Evolutionary conservation across 2,888 invertebrate species (phyloP).

Genomic region (Eumerus sabulonum): DNA sequence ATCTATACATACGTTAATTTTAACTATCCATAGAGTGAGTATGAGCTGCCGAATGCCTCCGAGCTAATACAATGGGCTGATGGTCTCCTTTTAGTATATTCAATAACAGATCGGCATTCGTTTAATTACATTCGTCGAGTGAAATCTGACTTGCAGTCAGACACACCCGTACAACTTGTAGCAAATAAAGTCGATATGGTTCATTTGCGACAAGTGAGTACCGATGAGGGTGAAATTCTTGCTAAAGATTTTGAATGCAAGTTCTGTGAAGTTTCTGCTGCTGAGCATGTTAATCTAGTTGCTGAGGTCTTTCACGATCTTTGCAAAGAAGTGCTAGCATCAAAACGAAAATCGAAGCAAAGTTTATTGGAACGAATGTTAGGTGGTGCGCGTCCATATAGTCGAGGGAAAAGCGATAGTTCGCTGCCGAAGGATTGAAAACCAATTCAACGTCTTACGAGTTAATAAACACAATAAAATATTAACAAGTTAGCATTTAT

Average conservation of each 20-base stretch:
- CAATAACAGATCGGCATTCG: constrained; percentile 91
- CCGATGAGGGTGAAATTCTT: constrained; percentile 92
- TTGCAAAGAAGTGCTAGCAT: constrained; percentile 89
- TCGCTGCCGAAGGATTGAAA: constrained; percentile 89
- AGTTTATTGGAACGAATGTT: constrained; percentile 91
- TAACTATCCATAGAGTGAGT: constrained; percentile 81
- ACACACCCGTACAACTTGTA: constrained; percentile 90
- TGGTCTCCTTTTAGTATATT: constrained; percentile 92
- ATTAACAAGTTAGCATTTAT: too few species aligned
- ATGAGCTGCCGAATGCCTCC: constrained; percentile 84
- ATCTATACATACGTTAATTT: constrained; percentile 28
- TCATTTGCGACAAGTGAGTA: constrained; percentile 91
- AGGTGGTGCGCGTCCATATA: constrained; percentile 87
- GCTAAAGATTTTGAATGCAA: constrained; percentile 93
- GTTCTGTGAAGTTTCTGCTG: constrained; percentile 92
- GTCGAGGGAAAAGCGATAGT: constrained; percentile 92
- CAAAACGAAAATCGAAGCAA: constrained; percentile 90
- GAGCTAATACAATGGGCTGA: constrained; percentile 94
- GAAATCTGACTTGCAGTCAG: constrained; percentile 84
- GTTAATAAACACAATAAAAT: too few species aligned
- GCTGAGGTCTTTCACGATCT: constrained; percentile 92
- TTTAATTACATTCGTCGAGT: constrained; percentile 90
- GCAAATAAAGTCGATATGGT: constrained; percentile 96
- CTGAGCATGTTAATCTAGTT: constrained; percentile 91
- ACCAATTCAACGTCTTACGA: neutral